Base-by-base conservation (phyloP, 1,140 invertebrate genomes). In the Drosophila parabipectinata region DNA sequence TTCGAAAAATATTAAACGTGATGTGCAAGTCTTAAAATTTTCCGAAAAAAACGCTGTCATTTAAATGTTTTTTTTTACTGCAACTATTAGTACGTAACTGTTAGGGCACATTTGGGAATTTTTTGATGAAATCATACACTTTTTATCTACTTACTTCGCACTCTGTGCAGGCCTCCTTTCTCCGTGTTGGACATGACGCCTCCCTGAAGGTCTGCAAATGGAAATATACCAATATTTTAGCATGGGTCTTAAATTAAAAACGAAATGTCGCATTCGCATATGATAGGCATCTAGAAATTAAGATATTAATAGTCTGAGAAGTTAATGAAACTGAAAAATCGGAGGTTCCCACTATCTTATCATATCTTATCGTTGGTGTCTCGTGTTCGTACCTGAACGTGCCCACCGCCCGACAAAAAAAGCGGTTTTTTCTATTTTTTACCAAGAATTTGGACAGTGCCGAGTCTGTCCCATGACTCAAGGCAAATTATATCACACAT, bases 111-210 rank as follows among this genome's bases (percentile, higher is more conserved):
- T 30, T 50, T 9, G n/a, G 28, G 47, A 53, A 26, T 45, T 48
- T 69, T 48, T 10, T 15, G 18, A 32, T 64, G 39, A 75, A 47
- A 54, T 68, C 44, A 74, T 63, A 28, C 10, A 30, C 9, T 39
- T 45, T 45, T 50, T 51, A 37, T 52, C 41, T 55, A 90, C 85
- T 90, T 79, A 90, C 85, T 87, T 77, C 75, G 68, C 30, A 90
- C 55, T 82, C 78, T 81, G 41, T 78, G 78, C 15, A 85, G 61
- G 2, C 85, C 85, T 44, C 76, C 53, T 63, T 71, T 85, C 80
- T 90, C 85, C 41, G 85, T 90, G 60, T 90, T 90, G 44, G 85
- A 90, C 85, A 90, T 90, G 39, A 34, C 58, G 51, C 10, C 34
- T 24, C 28, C 28, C 7, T 28, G 32, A 21, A 12, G 61, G 48